These are phyloP conservation scores for Rhabdomys dilectus DNA, from an alignment of 2,113 vertebrate genomes.

Conservation along the genomic window DNA sequence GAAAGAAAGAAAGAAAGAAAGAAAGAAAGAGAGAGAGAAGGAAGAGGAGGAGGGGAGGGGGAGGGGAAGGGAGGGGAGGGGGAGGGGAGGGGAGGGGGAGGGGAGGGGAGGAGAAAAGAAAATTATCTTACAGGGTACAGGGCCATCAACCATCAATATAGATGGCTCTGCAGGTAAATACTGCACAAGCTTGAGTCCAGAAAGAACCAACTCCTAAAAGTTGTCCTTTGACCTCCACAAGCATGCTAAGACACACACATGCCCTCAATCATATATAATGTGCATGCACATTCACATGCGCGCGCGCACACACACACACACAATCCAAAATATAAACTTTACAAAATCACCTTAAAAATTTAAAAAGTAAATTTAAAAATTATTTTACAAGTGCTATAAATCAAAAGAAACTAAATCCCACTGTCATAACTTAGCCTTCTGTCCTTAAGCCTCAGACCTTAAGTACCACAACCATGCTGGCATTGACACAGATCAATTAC, in stretches of 20 bases:
- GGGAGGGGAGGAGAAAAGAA: not conserved
- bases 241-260: not conserved
- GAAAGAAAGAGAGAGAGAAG: too few species aligned
- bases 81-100: too few species aligned
- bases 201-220: not conserved
- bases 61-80: too few species aligned
- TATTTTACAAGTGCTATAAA: conserved; percentile 21
- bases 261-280: not conserved
- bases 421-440: conserved; percentile 28
- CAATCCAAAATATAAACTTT: not conserved
- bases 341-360: not conserved
- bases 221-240: not conserved
- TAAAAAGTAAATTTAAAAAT: not conserved
- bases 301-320: too few species aligned
- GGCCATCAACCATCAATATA: not conserved
- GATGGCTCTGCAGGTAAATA: not conserved
- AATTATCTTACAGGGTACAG: not conserved
- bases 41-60: too few species aligned
- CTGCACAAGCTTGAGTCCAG: not conserved
- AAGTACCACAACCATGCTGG: conserved; percentile 8
- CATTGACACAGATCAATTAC: conserved; percentile 60
- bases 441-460: conserved; percentile 2
- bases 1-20: too few species aligned
- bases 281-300: fast-evolving
- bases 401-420: conserved; percentile 55